Evolutionary conservation across 2,113 vertebrate genomes (phyloP).

Genomic region (Corynorhinus townsendii): DNA sequence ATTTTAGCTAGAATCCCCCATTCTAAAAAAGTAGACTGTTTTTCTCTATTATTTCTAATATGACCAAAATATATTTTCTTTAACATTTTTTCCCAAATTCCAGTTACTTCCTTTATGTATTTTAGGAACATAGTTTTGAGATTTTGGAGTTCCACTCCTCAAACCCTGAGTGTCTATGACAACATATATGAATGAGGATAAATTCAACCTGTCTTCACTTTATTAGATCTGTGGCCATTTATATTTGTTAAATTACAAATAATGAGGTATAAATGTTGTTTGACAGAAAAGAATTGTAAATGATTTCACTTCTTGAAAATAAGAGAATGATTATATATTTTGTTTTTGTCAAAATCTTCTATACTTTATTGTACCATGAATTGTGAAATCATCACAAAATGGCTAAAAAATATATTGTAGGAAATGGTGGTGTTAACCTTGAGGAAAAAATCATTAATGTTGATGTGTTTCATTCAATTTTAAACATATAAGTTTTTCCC

Average conservation of each 20-base stretch:
- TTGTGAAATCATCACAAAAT: constrained; percentile 78
- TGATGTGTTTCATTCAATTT: constrained; percentile 83
- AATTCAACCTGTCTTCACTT: constrained; percentile 68
- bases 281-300: constrained; percentile 71
- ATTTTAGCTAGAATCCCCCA: background rate
- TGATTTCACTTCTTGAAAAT: constrained; percentile 69
- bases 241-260: constrained; percentile 78
- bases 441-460: constrained; percentile 82
- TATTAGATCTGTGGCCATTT: constrained; percentile 45
- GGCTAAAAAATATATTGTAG: constrained; percentile 76
- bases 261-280: constrained; percentile 73
- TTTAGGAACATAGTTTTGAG: background rate
- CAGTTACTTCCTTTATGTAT: background rate
- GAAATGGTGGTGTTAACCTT: constrained; percentile 79
- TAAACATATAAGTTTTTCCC: constrained; percentile 78
- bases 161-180: background rate
- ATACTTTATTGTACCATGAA: constrained; percentile 61
- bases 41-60: background rate
- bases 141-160: background rate
- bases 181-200: constrained; percentile 51
- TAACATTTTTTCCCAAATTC: background rate
- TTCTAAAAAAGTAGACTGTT: background rate
- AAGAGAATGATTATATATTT: constrained; percentile 72
- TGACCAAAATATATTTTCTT: background rate
- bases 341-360: constrained; percentile 75